Evolutionary conservation across 1,140 invertebrate genomes (phyloP), one percentile per base, ranked within the genome.

Genomic region (Lithobius niger): DNA sequence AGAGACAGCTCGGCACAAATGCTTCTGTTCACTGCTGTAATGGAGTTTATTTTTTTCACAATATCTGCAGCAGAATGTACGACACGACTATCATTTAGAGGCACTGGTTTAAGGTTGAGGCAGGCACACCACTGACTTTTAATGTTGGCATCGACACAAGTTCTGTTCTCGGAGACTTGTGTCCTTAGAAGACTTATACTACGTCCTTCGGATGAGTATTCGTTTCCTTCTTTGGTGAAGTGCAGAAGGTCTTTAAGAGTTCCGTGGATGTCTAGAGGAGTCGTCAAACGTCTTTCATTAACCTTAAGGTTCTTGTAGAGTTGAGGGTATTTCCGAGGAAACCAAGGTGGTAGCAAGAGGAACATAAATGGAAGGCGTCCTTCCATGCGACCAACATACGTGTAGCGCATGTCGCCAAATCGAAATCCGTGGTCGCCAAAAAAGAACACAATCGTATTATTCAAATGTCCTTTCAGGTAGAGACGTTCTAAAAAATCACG

Each of bases 211-310:
- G 19, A 4, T 6, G 6, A 26, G 4, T 6, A 15, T 31, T 4
- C 4, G 19, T 10, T n/a, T 6, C 3, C 49, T 4, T 19, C 19
- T 24, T 66, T 70, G 19, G 68, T 65, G 18, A 77, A 71, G 55
- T 81, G 69, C 22, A 86, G 65, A 3, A 83, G 71, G 60, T 77
- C 79, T 60, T 79, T 70, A 4, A 88, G 67, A 0, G 84, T 85
- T 48, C 78, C 73, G 71, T 88, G 75, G 54, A 90, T 73, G 66
- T 92, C 86, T 69, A 89, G 91, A 0, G 88, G 87, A 0, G 85
- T 85, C 0, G 79, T 79, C n/a, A 94, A 71, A 2, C 77, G 76
- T 26, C 82, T 67, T 1, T 75, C 71, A 62, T 93, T 92, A 1
- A 68, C 71, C 40, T 51, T 47, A 4, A 72, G 51, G 57, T 66